Conservation (phyloP, 2,888 invertebrate genomes). For the Drosophila falleni region DNA sequence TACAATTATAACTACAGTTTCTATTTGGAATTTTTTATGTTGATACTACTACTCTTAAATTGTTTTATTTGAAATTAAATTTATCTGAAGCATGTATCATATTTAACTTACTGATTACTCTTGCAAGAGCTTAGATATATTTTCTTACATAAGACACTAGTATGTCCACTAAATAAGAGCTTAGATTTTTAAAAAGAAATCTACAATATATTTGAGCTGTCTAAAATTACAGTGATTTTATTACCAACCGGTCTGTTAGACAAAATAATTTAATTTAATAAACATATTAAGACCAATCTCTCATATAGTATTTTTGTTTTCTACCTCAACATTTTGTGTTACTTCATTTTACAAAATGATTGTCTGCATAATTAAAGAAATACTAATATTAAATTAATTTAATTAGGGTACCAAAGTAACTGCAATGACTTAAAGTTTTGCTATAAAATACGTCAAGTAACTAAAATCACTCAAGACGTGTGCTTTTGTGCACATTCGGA, state of each 20-base stretch:
- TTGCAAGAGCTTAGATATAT: neutral
- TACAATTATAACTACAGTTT: neutral
- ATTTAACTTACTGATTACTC: neutral
- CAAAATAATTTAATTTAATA: neutral
- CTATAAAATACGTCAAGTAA: conserved; percentile 14
- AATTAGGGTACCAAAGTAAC: neutral
- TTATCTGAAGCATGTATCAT: too few species aligned
- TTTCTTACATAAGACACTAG: too few species aligned
- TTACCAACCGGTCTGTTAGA: neutral
- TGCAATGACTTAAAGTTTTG: conserved; percentile 19
- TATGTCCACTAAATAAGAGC: too few species aligned
- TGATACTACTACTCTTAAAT: neutral
- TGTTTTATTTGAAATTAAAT: too few species aligned
- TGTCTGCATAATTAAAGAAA: conserved; percentile 8
- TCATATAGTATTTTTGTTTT: neutral
- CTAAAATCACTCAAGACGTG: conserved; percentile 31
- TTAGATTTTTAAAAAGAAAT: too few species aligned
- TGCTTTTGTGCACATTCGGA: conserved; percentile 6
- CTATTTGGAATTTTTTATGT: neutral
- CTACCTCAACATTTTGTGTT: neutral
- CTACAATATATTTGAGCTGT: too few species aligned
- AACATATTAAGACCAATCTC: neutral
- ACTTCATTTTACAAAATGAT: neutral
- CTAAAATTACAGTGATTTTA: neutral
- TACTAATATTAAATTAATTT: conserved; percentile 25